Evolutionary conservation across 2,888 invertebrate species (phyloP).

Genomic region (Mesorhabditis spiculigera): DNA sequence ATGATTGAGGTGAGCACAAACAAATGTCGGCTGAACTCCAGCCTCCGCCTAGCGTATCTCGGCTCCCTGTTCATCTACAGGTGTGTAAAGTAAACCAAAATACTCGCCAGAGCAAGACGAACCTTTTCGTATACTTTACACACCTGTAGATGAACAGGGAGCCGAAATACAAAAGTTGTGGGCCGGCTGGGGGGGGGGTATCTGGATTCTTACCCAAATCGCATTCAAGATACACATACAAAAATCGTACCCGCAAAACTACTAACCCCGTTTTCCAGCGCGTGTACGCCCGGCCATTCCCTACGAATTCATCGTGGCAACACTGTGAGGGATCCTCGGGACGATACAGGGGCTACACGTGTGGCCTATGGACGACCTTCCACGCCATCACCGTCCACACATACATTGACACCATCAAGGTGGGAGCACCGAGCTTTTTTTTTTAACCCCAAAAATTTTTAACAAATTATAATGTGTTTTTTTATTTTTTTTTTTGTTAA

Average conservation of each 20-base stretch:
- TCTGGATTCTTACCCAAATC: not conserved
- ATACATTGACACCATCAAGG: constrained; percentile 59
- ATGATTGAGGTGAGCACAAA: constrained; percentile 37
- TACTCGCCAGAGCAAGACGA: too few species aligned
- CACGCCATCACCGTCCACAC: constrained; percentile 84
- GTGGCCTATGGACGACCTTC: constrained; percentile 92
- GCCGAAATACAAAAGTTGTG: too few species aligned
- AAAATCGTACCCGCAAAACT: not conserved
- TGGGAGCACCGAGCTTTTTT: not conserved
- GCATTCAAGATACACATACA: not conserved
- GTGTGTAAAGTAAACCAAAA: too few species aligned
- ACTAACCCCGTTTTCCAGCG: constrained; percentile 24
- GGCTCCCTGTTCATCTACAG: too few species aligned
- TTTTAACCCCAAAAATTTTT: not conserved
- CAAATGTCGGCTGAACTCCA: constrained; percentile 7
- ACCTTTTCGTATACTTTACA: too few species aligned
- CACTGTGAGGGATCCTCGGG: constrained; percentile 58
- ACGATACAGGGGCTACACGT: constrained; percentile 68
- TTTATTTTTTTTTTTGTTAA: too few species aligned
- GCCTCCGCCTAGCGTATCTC: too few species aligned
- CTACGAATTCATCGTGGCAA: constrained; percentile 54
- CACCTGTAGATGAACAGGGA: too few species aligned
- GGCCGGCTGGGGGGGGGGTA: too few species aligned
- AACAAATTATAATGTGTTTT: too few species aligned
- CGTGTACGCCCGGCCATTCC: constrained; percentile 53